Evolutionary conservation across 2,797 vertebrate genomes (phyloP), one percentile per base, ranked within the genome.

Genomic region (Poliocrania exsul): DNA sequence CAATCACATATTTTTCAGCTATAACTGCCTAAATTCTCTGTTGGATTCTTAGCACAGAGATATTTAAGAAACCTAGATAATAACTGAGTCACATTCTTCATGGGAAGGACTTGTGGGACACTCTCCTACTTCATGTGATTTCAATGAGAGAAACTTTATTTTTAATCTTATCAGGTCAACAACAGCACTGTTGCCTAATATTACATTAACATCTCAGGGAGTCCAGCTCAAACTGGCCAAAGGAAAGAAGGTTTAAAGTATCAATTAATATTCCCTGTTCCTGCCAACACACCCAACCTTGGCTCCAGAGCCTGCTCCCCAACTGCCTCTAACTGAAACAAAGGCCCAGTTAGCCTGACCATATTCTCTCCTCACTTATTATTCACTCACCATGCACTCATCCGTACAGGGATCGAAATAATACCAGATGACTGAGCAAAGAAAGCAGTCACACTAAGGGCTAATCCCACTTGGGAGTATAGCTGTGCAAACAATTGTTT

Each of bases 221-320:
- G 50, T 47, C 69, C 77, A 37, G 49, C 21, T 73, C 62, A 94
- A 96, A 92, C 13, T 91, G 73, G 24, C 53, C 73, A 90, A 79
- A 93, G 86, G 73, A 93, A 88, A 67, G 53, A 93, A 93, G 77
- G 92, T 93, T 93, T 96, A 94, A 96, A 96, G 88, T 96, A 83
- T 95, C 92, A 94, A 90, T 96, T 96, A 92, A 92, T 92, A 95
- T 96, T 96, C 95, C n/a, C 62, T 90, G 0, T 77, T 86, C 62
- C 74, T 95, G 94, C 95, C 95, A 97, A 94, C 37, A 61, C 53
- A 70, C 21, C 67, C 81, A 92, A 51, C 16, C 70, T 90, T 95
- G 95, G 74, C 81, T 92, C 62, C 73, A 86, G 70, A 86, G 40
- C 38, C 58, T 51, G 25, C 23, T 95, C 80, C 66, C 85, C 84